Conservation (phyloP, 1,140 invertebrate species). For the Listronotus bonariensis region DNA sequence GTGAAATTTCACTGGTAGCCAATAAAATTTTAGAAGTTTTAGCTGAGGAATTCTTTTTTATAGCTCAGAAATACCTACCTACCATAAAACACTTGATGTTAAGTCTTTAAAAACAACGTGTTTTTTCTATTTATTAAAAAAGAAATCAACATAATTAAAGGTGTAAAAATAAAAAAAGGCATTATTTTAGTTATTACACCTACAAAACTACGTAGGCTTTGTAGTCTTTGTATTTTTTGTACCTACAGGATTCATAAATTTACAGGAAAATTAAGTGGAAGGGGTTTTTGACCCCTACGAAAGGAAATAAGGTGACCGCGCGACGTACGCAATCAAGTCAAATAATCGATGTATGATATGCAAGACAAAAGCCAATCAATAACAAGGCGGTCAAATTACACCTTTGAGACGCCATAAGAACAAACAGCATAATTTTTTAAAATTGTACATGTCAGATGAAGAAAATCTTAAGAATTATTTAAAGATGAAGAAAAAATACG, state of each 20-base stretch:
- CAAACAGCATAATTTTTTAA: not conserved
- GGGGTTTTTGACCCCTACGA: not conserved
- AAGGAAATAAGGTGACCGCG: not conserved
- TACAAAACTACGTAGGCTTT: too few relatives aligned
- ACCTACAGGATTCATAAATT: too few relatives aligned
- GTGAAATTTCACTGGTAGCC: constrained; percentile 21
- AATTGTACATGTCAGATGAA: too few relatives aligned
- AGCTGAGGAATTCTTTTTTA: not conserved
- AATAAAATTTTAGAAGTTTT: constrained; percentile 26
- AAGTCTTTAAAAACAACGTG: too few relatives aligned
- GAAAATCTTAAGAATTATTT: too few relatives aligned
- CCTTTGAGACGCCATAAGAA: constrained; percentile 9
- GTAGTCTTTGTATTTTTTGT: too few relatives aligned
- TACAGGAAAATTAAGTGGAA: too few relatives aligned
- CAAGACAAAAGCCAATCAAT: constrained; percentile 33
- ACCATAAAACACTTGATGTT: not conserved
- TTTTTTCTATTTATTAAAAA: too few relatives aligned
- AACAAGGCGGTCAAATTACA: constrained; percentile 24
- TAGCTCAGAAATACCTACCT: not conserved
- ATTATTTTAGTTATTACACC: too few relatives aligned
- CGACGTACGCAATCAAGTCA: constrained; percentile 19
- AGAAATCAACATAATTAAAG: too few relatives aligned
- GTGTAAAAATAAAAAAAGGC: too few relatives aligned
- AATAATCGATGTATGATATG: constrained; percentile 30
- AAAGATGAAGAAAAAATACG: too few relatives aligned